These are phyloP conservation scores for Proisotoma minuta DNA, from an alignment of 2,888 invertebrate genomes.

Conservation along the genomic window DNA sequence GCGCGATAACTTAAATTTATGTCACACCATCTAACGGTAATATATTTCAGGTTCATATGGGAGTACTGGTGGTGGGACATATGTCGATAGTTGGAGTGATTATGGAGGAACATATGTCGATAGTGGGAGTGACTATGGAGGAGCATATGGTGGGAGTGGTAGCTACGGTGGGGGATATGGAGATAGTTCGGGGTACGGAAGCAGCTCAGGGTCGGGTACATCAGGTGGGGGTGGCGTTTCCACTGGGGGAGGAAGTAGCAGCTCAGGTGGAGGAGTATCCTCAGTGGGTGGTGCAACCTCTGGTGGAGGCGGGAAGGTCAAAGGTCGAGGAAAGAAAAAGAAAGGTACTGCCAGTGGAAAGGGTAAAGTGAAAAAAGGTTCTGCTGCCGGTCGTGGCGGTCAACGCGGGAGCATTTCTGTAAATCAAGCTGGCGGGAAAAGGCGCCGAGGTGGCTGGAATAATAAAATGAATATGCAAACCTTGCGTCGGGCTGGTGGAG, in stretches of 20 bases:
- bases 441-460: background rate
- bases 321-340: background rate
- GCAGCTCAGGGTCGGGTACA: background rate
- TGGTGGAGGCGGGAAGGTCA: background rate
- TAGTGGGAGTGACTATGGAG: background rate
- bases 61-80: no score
- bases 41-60: no score
- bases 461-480: no score
- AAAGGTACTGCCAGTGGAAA: background rate
- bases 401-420: background rate
- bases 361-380: background rate
- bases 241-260: slow-evolving; percentile 2
- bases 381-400: background rate
- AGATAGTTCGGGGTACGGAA: background rate
- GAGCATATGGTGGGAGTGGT: background rate
- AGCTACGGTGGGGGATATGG: background rate
- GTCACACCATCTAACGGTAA: no score
- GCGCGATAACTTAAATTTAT: no score
- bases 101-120: background rate
- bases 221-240: background rate
- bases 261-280: background rate
- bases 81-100: no score
- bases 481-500: background rate
- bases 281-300: background rate
- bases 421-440: background rate